Base-by-base conservation (phyloP, 2,113 vertebrate genomes). In the Pseudopodoces humilis region DNA sequence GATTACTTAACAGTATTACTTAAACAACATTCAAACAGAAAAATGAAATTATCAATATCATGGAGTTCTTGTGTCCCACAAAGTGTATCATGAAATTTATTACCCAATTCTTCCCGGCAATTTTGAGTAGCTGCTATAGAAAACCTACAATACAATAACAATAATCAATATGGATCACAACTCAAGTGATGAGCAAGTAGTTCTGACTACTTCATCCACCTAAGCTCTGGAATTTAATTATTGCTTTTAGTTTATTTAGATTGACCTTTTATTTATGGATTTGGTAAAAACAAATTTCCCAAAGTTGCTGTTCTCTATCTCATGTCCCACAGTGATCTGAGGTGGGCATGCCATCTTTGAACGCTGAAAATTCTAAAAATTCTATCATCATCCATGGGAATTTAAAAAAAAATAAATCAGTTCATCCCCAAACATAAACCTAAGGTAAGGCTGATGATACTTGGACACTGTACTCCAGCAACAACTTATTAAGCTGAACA, bases 41-140 rank as follows among this genome's bases (percentile, higher is more conserved):
- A 96, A 95, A 93, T 90, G 83, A 88, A 93, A 88, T 64, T 87
- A 94, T 92, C 78, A 56, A 2, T 89, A 94, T 91, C 27, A 94
- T 92, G 87, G 95, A 92, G 92, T 80, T 83, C 71, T 86, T 74
- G 88, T 92, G 83, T 92, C 92, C 95, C 92, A 94, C 75, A 96
- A 93, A 95, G 92, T 74, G 85, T 85, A 90, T 95, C 85, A 88
- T 63, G 85, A 96, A 91, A 90, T 93, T 93, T 94, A 86, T 95
- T 94, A 92, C 87, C 93, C 93, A 91, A 4, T 90, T 97, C 88
- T 94, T 96, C 90, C 79, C 85, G 84, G 87, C 82, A 95, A 94
- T 90, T 94, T 93, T 96, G 93, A 95, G 79, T 94, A 91, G 89
- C 78, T 96, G 94, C 87, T 95, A 92, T 93, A 95, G 88, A 96